phyloP scores from a whole-genome alignment of 2,113 vertebrate species.

The Colius striatus region DNA sequence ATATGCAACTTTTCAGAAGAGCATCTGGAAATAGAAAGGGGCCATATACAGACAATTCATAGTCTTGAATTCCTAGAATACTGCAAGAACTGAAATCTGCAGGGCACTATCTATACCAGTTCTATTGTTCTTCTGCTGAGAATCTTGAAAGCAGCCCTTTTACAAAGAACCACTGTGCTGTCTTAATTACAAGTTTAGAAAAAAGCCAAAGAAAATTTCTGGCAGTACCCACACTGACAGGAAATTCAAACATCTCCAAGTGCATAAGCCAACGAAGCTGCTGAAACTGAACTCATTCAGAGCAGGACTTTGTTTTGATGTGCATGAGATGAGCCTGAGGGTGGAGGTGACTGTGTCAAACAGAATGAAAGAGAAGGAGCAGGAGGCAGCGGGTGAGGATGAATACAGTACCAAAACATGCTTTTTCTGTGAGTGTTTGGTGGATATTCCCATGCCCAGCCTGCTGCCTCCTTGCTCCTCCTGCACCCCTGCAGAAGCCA shows the following conservation, averaged over 20 bases:
- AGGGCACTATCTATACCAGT: neutral
- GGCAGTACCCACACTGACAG: neutral
- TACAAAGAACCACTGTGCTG: neutral
- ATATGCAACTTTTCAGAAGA: neutral
- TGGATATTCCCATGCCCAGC: neutral
- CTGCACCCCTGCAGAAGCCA: neutral
- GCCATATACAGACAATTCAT: neutral
- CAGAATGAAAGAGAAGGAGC: neutral
- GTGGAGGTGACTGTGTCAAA: neutral
- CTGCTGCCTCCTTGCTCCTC: neutral
- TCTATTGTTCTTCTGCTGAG: slow-evolving; percentile 1
- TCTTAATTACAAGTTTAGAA: neutral
- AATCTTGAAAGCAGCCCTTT: slow-evolving; percentile 26
- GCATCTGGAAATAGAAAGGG: neutral
- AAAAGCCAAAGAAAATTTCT: neutral
- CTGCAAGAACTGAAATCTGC: neutral
- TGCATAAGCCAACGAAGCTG: neutral
- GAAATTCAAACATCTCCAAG: neutral
- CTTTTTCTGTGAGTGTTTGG: neutral
- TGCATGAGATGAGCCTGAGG: slow-evolving; percentile 2
- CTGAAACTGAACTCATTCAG: neutral
- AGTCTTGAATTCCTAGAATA: slow-evolving; percentile 6
- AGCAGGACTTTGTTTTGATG: slow-evolving; percentile 7
- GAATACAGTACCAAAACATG: neutral
- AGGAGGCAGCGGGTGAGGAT: neutral